Evolutionary conservation across 2,888 invertebrate genomes (phyloP), one percentile per base, ranked within the genome.

Genomic region (Halocaridina rubra): DNA sequence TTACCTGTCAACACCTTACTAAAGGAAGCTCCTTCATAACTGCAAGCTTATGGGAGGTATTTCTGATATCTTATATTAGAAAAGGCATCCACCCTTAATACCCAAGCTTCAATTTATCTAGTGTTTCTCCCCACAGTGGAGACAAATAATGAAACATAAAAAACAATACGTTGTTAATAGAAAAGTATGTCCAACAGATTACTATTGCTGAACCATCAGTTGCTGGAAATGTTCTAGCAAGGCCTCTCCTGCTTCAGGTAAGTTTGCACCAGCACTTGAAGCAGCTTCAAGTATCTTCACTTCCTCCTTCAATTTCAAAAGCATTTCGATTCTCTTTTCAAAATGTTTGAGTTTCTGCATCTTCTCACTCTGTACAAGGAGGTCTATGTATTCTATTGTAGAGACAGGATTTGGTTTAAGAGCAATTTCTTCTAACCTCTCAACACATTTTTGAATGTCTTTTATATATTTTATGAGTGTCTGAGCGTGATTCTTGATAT

Each of bases 361-460:
- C 53, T 88, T 87, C 75, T 89, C 89, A 24, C 80, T 78, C 33
- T 88, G 86, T n/a, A 90, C 89, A 84, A 90, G 72, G 16, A 89
- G 39, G 8, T 90, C 88, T 30, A 90, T 89, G 57, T 89, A 89
- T 13, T 89, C 89, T 4, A 87, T 67, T 7, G 88, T 88, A 7
- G 88, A 84, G 3, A 89, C 30, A 8, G 89, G 88, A 72, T 89
- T 88, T 7, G 89, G 88, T 33, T 88, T 86, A 0, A 90, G 75
- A 0, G 90, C 89, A 57, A 89, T 89, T 77, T 89, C 81, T 19
- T 88, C 77, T 3, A 90, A 75, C 16, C 75, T 39, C 13, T 77
- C 76, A 0, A 88, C 61, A 46, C 57, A 59, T 7, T 13, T 16
- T 24, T 72, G 76, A 30, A 69, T 64, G 16, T 57, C 67, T 46